Conservation (phyloP, 2,888 invertebrate species). For the Eupithecia subumbrata region DNA sequence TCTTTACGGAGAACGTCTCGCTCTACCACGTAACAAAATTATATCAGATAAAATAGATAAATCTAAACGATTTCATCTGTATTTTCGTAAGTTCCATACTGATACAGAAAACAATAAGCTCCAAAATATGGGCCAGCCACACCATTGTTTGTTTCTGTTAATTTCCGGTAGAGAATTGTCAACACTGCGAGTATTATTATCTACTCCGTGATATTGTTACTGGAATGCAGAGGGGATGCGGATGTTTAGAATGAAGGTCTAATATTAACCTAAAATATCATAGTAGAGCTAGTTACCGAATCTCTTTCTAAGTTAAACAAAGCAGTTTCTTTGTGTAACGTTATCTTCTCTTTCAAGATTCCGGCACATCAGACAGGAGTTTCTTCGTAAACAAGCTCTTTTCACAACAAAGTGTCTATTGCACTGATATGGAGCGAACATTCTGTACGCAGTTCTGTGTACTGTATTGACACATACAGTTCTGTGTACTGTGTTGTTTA, state of each 20-base stretch:
- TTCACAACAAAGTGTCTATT: not conserved
- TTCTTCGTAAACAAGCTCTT: not conserved
- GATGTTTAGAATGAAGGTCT: not conserved
- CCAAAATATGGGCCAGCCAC: not conserved
- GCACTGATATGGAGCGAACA: no score
- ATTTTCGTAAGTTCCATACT: not conserved
- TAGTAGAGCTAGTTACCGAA: not conserved
- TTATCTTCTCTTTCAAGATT: not conserved
- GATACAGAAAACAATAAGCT: constrained; percentile 4
- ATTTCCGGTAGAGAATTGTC: not conserved
- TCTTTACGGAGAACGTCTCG: not conserved
- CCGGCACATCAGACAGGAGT: not conserved
- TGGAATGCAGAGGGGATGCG: not conserved
- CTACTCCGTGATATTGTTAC: not conserved
- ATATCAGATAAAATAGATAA: not conserved
- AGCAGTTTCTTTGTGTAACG: not conserved
- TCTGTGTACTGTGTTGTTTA: no score
- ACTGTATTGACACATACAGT: no score
- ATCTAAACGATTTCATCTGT: not conserved
- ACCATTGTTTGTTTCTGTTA: not conserved
- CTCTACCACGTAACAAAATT: not conserved
- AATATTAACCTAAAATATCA: not conserved
- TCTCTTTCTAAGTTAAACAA: not conserved
- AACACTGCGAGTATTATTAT: not conserved
- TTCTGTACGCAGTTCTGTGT: no score